Percentiles rank a stretch among this genome's conserved stretches.
These are phyloP conservation scores for Ennomos erosarius DNA, from an alignment of 2,888 invertebrate species.

Conservation along the genomic window DNA sequence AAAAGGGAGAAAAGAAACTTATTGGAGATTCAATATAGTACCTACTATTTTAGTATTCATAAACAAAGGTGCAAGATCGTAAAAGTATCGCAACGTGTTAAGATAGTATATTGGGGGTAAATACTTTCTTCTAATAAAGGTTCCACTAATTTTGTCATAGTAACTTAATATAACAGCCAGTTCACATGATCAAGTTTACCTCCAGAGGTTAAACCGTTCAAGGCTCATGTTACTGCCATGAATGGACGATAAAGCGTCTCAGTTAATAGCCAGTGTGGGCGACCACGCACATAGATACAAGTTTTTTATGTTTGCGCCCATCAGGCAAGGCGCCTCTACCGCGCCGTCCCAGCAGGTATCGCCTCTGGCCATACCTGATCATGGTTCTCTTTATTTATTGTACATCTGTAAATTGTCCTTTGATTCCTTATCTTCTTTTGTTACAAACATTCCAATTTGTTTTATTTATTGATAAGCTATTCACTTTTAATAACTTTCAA, in stretches of 20 bases:
- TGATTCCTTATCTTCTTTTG: constrained; percentile 43
- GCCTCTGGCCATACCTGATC: constrained; percentile 45
- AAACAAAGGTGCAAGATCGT: too few relatives aligned
- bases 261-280: constrained; percentile 74
- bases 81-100: too few relatives aligned
- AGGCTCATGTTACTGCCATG: constrained; percentile 68
- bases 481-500: constrained; percentile 42
- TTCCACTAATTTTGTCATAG: constrained; percentile 20
- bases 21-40: too few relatives aligned
- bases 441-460: constrained; percentile 32
- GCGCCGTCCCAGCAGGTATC: constrained; percentile 70
- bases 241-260: constrained; percentile 76
- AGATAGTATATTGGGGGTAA: too few relatives aligned
- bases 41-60: too few relatives aligned
- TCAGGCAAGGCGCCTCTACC: constrained; percentile 73
- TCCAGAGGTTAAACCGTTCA: constrained; percentile 63
- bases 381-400: constrained; percentile 73
- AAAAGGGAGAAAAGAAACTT: too few relatives aligned
- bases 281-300: constrained; percentile 57
- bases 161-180: constrained; percentile 53
- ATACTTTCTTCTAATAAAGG: not conserved
- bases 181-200: constrained; percentile 55
- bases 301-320: constrained; percentile 67
- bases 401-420: constrained; percentile 61
- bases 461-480: constrained; percentile 20